phyloP scores from a whole-genome alignment of 1,140 invertebrate species.

The Zaprionus inermis region DNA sequence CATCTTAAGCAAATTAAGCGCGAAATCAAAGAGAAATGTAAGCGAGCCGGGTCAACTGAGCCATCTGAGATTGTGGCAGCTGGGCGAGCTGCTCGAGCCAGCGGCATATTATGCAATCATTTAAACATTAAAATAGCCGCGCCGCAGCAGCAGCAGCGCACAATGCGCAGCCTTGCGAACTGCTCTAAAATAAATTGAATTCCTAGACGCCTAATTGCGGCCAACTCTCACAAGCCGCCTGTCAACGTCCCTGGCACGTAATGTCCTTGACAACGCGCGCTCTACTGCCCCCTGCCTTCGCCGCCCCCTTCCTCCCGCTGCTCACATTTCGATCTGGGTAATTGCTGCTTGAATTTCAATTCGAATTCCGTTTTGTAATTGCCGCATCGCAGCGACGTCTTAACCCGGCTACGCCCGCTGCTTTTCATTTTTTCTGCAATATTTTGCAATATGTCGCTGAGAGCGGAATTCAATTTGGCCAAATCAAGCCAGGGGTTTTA shows the following conservation, averaged over 20 bases:
- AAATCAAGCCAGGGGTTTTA: neutral
- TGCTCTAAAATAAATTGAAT: slow-evolving; percentile 77
- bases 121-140: slow-evolving; percentile 55
- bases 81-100: slow-evolving; percentile 14
- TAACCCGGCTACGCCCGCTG: slow-evolving; percentile 37
- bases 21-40: slow-evolving; percentile 64
- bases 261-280: slow-evolving; percentile 57
- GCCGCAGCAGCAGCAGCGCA: neutral
- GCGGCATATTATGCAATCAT: slow-evolving; percentile 71
- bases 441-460: slow-evolving; percentile 18
- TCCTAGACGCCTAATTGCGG: slow-evolving; percentile 74
- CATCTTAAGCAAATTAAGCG: slow-evolving; percentile 79
- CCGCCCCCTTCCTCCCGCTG: neutral
- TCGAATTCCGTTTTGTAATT: slow-evolving; percentile 54
- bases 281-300: too few relatives aligned
- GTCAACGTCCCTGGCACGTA: slow-evolving; percentile 48
- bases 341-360: slow-evolving; percentile 83
- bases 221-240: slow-evolving; percentile 62
- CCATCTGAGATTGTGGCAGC: slow-evolving; percentile 39
- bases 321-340: slow-evolving; percentile 59
- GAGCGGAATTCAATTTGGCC: slow-evolving; percentile 20
- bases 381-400: slow-evolving; percentile 24
- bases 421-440: slow-evolving; percentile 13
- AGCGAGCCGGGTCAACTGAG: slow-evolving; percentile 12
- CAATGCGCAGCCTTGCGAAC: slow-evolving; percentile 12